phyloP scores from a whole-genome alignment of 1,140 invertebrate genomes.

The Drosophila setifemur region DNA sequence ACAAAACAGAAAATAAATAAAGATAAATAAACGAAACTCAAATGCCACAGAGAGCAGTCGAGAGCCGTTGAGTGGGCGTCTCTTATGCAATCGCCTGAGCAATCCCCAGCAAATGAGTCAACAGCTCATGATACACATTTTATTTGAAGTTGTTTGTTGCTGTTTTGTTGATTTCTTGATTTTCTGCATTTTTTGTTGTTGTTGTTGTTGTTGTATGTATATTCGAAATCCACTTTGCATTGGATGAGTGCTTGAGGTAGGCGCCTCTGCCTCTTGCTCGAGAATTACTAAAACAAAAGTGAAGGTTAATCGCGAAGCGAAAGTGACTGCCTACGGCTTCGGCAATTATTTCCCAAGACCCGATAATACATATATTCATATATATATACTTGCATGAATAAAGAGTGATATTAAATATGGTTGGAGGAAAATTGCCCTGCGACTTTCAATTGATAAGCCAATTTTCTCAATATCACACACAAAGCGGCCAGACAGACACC shows the following conservation, averaged over 20 bases:
- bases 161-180: constrained; percentile 11
- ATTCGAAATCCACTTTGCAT: constrained; percentile 22
- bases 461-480: constrained; percentile 51
- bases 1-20: constrained; percentile 56
- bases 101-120: constrained; percentile 29
- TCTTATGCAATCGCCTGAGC: constrained; percentile 44
- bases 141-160: background rate
- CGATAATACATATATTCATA: constrained; percentile 20
- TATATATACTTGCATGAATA: too few species aligned
- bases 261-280: constrained; percentile 48
- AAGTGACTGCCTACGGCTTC: constrained; percentile 46
- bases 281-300: constrained; percentile 59
- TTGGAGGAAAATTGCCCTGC: constrained; percentile 34
- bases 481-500: too few species aligned
- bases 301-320: constrained; percentile 71
- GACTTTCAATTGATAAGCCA: constrained; percentile 68
- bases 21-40: constrained; percentile 44
- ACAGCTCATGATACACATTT: constrained; percentile 24
- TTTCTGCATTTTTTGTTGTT: background rate
- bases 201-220: too few species aligned
- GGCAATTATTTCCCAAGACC: constrained; percentile 66
- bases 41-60: constrained; percentile 27
- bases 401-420: too few species aligned
- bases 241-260: constrained; percentile 47
- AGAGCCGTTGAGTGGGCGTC: constrained; percentile 38